Base-by-base conservation (phyloP, 92 coral and sea anemone species). In the Heteractis magnifica region DNA sequence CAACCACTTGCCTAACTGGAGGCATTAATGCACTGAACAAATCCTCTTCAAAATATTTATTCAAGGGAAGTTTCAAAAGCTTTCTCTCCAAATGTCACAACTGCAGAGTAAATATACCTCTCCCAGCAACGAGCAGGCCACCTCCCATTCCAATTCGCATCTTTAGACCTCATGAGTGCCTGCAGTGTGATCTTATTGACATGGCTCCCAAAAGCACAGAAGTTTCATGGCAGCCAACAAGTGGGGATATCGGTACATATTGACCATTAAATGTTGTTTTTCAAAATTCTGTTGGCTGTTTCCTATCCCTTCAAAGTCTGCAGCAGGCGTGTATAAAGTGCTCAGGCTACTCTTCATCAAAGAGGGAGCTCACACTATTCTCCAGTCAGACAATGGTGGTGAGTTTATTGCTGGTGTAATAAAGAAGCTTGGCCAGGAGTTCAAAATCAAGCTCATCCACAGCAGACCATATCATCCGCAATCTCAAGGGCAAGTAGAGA, bases 401-500 rank as follows among this genome's bases (percentile, higher is more conserved):
- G 89, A 86, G 64, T 86, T 86, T 14, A 68, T 86, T 14, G 81
- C 75, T 9, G 85, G 81, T 11, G 74, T 80, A 9, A 80, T 86
- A 60, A 80, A 86, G 59, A 71, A 71, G 11, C 80, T 86, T 51
- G 65, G 79, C n/a, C 14, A 72, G 60, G 72, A 72, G 6, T 79
- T 86, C 51, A 60, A 62, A 0, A 79, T 82, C 10, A 16, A 53
- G 19, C 76, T 87, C 3, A 76, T 82, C 11, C 90, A 82, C 51
- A 84, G 87, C 6, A 77, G 80, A 44, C 90, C 90, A 9, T 72
- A 87, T 21, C 90, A 87, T 73, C 83, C 84, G 3, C 80, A 87
- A 71, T 70, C 83, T 53, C 90, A 78, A 77, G 87, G 90, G 19
- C 90, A 87, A 21, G 80, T 87, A 4, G 90, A 87, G 52, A 87